Evolutionary conservation across 2,888 invertebrate genomes (phyloP).

Genomic region (Mimas tiliae): DNA sequence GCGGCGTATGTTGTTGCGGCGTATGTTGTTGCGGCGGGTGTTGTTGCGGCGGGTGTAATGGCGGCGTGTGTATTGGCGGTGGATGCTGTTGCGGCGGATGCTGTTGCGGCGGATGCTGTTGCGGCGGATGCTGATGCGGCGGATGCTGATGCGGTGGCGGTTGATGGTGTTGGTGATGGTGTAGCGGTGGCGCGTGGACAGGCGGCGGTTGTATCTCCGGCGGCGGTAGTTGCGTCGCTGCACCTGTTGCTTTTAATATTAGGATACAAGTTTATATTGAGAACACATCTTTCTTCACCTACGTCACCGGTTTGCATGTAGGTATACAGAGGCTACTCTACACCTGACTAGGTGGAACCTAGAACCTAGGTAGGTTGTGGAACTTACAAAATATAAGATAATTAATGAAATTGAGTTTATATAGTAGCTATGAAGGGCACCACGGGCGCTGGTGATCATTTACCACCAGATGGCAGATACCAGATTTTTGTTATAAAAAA

Average conservation of each 20-base stretch:
- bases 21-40: slow-evolving; percentile 8
- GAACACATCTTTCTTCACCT: too few species aligned
- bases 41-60: background rate
- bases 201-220: slow-evolving; percentile 8
- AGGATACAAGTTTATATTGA: background rate
- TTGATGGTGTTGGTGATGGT: background rate
- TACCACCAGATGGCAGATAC: too few species aligned
- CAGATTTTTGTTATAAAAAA: too few species aligned
- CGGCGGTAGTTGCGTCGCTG: slow-evolving; percentile 8
- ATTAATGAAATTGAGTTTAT: too few species aligned
- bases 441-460: too few species aligned
- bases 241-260: background rate
- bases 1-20: background rate
- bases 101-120: background rate
- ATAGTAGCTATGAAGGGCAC: too few species aligned
- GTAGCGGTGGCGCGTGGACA: slow-evolving; percentile 9
- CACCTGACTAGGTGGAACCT: too few species aligned
- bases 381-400: too few species aligned
- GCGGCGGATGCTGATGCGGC: background rate
- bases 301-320: too few species aligned
- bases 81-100: slow-evolving; percentile 11
- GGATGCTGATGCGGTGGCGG: background rate
- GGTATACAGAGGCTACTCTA: too few species aligned
- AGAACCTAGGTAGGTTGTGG: too few species aligned
- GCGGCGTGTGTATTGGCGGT: background rate